These are phyloP conservation scores for Philypnodon macrostomus DNA, from an alignment of 2,797 vertebrate genomes.

Conservation along the genomic window DNA sequence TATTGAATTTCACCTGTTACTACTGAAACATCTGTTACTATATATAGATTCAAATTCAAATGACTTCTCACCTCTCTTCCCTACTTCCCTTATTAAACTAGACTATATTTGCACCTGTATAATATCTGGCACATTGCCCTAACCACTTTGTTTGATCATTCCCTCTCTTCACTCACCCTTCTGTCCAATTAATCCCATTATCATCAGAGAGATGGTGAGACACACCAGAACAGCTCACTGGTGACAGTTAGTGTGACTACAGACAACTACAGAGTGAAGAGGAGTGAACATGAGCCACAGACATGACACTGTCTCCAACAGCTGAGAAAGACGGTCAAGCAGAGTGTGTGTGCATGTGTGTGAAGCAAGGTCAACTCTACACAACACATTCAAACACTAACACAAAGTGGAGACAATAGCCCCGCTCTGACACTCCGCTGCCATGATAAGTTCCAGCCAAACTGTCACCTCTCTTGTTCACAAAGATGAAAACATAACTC, in stretches of 20 bases:
- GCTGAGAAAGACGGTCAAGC: constrained; percentile 45
- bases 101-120: neutral
- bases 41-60: neutral
- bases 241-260: neutral
- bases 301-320: constrained; percentile 34
- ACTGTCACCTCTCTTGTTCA: constrained; percentile 7
- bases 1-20: neutral
- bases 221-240: constrained; percentile 10
- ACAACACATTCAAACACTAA: constrained; percentile 36
- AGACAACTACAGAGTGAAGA: constrained; percentile 13
- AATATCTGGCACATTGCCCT: neutral
- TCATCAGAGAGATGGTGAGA: constrained; percentile 45
- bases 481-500: neutral
- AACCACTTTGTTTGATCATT: constrained; percentile 16
- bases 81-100: neutral
- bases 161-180: constrained; percentile 11
- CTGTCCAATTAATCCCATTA: constrained; percentile 63
- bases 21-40: no score
- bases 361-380: constrained; percentile 40
- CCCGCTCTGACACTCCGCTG: constrained; percentile 22
- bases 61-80: neutral
- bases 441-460: constrained; percentile 21
- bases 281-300: constrained; percentile 12
- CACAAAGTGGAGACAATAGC: constrained; percentile 49
- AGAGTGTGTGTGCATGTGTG: no score